These are phyloP conservation scores for Tichodroma muraria DNA, from an alignment of 2,113 vertebrate genomes.

Conservation along the genomic window DNA sequence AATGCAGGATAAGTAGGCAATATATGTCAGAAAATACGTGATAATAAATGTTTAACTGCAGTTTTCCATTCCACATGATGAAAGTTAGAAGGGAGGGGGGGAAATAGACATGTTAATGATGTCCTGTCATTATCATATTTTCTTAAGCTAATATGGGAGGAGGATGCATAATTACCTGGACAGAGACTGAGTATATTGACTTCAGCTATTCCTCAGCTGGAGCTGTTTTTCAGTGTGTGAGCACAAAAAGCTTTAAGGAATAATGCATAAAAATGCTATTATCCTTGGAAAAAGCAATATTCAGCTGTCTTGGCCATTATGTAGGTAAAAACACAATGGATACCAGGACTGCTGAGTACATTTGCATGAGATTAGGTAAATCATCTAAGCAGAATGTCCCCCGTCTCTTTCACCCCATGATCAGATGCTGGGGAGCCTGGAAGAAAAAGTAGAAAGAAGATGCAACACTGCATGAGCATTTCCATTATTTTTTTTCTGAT, in stretches of 20 bases:
- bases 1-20: neutral
- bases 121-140: neutral
- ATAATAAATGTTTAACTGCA: neutral
- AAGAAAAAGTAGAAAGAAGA: neutral
- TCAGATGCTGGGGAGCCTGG: neutral
- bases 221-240: neutral
- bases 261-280: conserved; percentile 25
- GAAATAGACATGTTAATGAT: neutral
- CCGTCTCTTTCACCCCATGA: neutral
- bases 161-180: neutral
- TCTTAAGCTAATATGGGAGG: neutral
- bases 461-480: neutral
- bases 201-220: neutral
- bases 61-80: neutral
- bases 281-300: conserved; percentile 4
- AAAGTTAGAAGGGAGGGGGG: neutral
- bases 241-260: conserved; percentile 10
- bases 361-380: conserved; percentile 26
- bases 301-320: neutral
- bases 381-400: neutral
- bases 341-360: neutral
- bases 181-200: neutral
- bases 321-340: neutral
- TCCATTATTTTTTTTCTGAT: neutral
- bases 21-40: neutral